Evolutionary conservation across 1,140 invertebrate species (phyloP), one percentile per base, ranked within the genome.

Genomic region (Aphelenchoides avenae): DNA sequence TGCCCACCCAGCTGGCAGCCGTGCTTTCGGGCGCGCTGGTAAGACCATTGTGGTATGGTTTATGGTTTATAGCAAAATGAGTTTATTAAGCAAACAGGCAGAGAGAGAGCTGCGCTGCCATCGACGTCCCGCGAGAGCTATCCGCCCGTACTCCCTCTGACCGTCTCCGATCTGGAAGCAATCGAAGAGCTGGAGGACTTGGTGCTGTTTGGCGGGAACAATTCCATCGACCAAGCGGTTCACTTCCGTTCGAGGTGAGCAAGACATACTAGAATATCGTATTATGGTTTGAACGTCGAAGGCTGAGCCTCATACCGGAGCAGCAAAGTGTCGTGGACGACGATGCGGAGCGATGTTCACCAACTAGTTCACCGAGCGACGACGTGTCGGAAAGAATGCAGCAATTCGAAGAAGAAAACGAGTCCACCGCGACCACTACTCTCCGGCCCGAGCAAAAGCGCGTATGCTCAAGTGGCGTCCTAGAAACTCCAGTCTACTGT

Each of bases 291-390:
- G n/a, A 4, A 0, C 13, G 15, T 27, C 65, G 51, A 15, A 61
- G 59, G 15, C 27, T 64, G 11, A 64, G 61, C 49, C 33, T 64
- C 15, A 64, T 64, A 13, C 56, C 62, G 0, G 61, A 64, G 40
- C 61, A 64, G 13, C 62, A 64, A 22, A 58, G 61, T 46, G 43
- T 66, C 6, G 66, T 64, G 5, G 62, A 66, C 34, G 61, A 66
- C 29, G 56, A 60, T n/a, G 52, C 13, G 9, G 54, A 56, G n/a
- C n/a, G n/a, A n/a, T n/a, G n/a, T n/a, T n/a, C n/a, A n/a, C n/a
- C n/a, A n/a, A n/a, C n/a, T n/a, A n/a, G n/a, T n/a, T n/a, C n/a
- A n/a, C n/a, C n/a, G n/a, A n/a, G n/a, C n/a, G n/a, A n/a, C n/a
- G n/a, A n/a, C n/a, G n/a, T n/a, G n/a, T n/a, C n/a, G n/a, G n/a